phyloP scores from a whole-genome alignment of 2,888 invertebrate species.

The Nomada lathburiana region DNA sequence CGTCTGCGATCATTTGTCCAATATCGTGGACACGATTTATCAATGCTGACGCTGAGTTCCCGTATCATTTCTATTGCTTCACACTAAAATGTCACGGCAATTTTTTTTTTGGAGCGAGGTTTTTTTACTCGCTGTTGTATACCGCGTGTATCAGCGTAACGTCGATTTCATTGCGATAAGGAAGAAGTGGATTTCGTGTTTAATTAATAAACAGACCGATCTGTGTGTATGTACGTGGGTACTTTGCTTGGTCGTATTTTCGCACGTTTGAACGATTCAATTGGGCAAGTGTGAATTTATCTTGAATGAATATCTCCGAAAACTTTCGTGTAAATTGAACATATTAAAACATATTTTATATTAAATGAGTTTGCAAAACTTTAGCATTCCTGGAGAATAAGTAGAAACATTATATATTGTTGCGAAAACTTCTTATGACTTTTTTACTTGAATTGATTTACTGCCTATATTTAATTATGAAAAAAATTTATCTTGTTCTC shows the following conservation, averaged over 20 bases:
- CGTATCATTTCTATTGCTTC: slow-evolving; percentile 53
- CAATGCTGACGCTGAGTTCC: slow-evolving; percentile 2
- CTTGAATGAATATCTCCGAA: not conserved
- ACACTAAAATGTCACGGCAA: slow-evolving; percentile 51
- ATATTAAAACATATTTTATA: not conserved
- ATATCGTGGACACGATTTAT: slow-evolving; percentile 54
- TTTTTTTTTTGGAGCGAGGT: slow-evolving; percentile 13
- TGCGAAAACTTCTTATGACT: too few relatives aligned
- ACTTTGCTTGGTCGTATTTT: not conserved
- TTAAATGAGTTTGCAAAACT: not conserved
- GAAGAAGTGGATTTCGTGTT: slow-evolving; percentile 44
- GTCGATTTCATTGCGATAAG: slow-evolving; percentile 33
- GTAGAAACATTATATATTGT: too few relatives aligned
- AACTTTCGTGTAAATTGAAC: not conserved
- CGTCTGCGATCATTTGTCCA: slow-evolving; percentile 45
- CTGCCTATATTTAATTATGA: too few relatives aligned
- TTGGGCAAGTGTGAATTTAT: not conserved
- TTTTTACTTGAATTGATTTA: not conserved
- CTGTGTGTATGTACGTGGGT: not conserved
- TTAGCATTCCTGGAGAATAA: too few relatives aligned
- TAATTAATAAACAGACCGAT: slow-evolving; percentile 22
- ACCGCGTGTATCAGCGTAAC: slow-evolving; percentile 22
- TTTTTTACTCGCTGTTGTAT: slow-evolving; percentile 1
- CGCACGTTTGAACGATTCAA: not conserved
- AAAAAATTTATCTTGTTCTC: too few relatives aligned